A percentile compares a stretch with the other conserved stretches of the same genome.
These are phyloP conservation scores for Rhynchonycteris naso DNA, from an alignment of 2,797 vertebrate genomes.

Conservation along the genomic window DNA sequence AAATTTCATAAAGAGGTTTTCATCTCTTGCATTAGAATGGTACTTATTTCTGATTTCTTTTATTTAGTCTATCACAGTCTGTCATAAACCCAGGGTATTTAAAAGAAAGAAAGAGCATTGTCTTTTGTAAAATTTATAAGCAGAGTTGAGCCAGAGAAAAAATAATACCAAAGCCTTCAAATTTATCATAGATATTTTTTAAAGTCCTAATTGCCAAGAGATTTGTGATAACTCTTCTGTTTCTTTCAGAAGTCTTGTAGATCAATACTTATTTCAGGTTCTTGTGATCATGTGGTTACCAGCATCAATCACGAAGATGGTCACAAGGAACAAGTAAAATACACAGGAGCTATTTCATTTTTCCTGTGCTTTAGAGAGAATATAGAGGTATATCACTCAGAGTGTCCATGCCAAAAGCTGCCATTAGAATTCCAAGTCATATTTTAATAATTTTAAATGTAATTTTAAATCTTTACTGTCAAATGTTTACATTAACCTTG, in stretches of 20 bases:
- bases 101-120: not conserved
- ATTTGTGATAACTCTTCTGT: conserved; percentile 30
- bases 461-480: conserved; percentile 72
- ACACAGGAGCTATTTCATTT: conserved; percentile 58
- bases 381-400: conserved; percentile 71
- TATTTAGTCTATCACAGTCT: not conserved
- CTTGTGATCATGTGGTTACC: conserved; percentile 51
- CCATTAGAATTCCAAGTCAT: conserved; percentile 71
- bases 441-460: conserved; percentile 77
- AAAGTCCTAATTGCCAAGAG: conserved; percentile 30
- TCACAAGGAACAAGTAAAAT: conserved; percentile 51
- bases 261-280: conserved; percentile 73
- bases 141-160: not conserved
- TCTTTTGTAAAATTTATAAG: not conserved
- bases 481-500: conserved; percentile 79
- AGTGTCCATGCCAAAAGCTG: conserved; percentile 43
- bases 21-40: not conserved
- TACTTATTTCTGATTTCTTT: not conserved
- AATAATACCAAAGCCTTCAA: conserved; percentile 24
- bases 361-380: conserved; percentile 69
- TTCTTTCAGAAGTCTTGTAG: conserved; percentile 50
- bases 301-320: conserved; percentile 57
- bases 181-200: conserved; percentile 51
- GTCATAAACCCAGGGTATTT: not conserved
- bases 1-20: not conserved